A percentile compares a stretch with the other conserved stretches of the same genome.
Evolutionary conservation across 2,797 vertebrate species (phyloP).

Genomic region (Acanthornis magna): DNA sequence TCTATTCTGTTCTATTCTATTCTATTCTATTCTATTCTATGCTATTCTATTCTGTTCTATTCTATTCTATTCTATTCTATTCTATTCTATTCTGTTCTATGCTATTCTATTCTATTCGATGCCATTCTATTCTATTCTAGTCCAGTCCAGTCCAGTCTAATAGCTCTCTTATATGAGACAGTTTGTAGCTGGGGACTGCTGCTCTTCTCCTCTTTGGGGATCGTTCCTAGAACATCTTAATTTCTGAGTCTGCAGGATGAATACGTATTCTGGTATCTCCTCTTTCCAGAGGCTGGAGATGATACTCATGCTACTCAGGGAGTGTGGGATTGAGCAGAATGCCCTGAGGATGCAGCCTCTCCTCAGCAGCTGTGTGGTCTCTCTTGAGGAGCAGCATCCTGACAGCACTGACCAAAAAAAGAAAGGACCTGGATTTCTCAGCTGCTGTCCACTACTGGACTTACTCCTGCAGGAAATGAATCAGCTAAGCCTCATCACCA

Average conservation of each 20-base stretch:
- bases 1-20: too few species aligned
- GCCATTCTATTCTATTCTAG: too few species aligned
- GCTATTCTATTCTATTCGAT: too few species aligned
- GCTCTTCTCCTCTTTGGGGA: background rate
- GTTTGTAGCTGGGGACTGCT: background rate
- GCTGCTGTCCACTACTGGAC: background rate
- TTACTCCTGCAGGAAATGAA: background rate
- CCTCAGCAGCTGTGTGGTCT: background rate
- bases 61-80: too few species aligned
- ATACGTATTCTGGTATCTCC: accelerated
- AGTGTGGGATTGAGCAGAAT: background rate
- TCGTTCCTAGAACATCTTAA: background rate
- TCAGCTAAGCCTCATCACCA: background rate
- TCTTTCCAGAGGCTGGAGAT: background rate
- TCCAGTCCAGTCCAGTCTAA: background rate
- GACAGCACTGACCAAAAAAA: background rate
- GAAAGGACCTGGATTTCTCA: background rate
- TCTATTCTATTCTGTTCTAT: too few species aligned
- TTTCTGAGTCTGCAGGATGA: background rate
- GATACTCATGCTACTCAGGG: background rate
- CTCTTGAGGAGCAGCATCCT: background rate
- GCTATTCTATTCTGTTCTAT: too few species aligned
- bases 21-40: too few species aligned
- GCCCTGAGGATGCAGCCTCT: background rate
- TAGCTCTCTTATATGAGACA: accelerated